Base-by-base conservation (phyloP, 1,140 invertebrate genomes). In the Heterodera schachtii region DNA sequence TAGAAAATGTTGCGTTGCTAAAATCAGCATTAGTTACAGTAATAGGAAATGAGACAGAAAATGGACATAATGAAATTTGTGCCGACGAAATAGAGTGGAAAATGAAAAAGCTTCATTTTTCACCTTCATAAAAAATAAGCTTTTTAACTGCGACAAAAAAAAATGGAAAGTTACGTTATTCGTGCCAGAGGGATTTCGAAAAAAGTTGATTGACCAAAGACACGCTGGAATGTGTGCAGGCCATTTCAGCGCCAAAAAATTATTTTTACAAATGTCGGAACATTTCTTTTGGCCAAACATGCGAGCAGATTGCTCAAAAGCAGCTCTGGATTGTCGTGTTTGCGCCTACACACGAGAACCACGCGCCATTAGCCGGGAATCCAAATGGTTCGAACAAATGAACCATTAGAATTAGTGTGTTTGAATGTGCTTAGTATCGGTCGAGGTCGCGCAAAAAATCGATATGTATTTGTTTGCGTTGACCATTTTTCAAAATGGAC, bases 241-340 rank as follows among this genome's bases (percentile, higher is more conserved):
- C 5, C 78, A 79, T 73, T 49, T 43, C 3, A 79, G 78, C 46
- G 78, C 13, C 7, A 70, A 79, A 47, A 70, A 79, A 19, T 41
- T 79, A 41, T 79, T n/a, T 41, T 2, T 16, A 3, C 75, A 78
- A 44, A 4, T 70, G 3, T 60, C 31, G 2, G 41, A 79, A 71
- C 5, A 11, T 67, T 79, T 16, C 21, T 79, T 73, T 52, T 79
- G 78, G 78, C 78, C 78, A 0, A 78, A 78, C 44, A 70, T 79
- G 57, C 8, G 67, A 21, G 2, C 19, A 0, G 78, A 75, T 41
- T 79, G 78, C 5, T 13, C 41, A 3, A 79, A 47, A 60, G 13
- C 13, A 0, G 57, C 57, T 11, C 0, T 60, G 5, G 21, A 9
- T 5, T 77, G 75, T 9, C 3, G 52, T 7, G 41, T 77, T 21